Percentiles rank a stretch among this genome's conserved stretches.
These are phyloP conservation scores for Astropecten irregularis DNA, from an alignment of 53 echinoderm and acorn worm genomes.

Conservation along the genomic window DNA sequence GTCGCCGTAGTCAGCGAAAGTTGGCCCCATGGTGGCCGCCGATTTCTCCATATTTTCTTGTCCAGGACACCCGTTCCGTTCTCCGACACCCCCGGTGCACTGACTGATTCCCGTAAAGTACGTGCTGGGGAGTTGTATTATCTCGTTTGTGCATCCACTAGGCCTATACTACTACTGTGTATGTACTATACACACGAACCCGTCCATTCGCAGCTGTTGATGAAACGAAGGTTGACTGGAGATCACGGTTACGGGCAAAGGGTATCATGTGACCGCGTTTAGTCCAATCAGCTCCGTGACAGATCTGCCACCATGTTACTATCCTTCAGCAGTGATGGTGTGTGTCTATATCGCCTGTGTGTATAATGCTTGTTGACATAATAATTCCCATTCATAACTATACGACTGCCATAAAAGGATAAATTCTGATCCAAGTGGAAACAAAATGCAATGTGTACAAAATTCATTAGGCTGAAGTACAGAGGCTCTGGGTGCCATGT, in stretches of 20 bases:
- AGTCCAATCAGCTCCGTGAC: constrained; percentile 21
- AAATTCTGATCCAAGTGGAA: not conserved
- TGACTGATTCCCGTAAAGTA: constrained; percentile 29
- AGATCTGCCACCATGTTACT: constrained; percentile 31
- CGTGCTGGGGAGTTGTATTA: constrained; percentile 31
- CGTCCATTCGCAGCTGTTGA: constrained; percentile 25
- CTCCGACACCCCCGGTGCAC: constrained; percentile 17
- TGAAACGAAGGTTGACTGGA: constrained; percentile 11
- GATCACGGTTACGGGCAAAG: constrained; percentile 24
- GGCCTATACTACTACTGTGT: too few relatives aligned
- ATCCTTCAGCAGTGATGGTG: constrained; percentile 13
- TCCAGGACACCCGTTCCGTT: too few relatives aligned
- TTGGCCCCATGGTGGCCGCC: constrained; percentile 64
- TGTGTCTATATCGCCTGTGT: not conserved
- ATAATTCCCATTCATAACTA: constrained; percentile 28
- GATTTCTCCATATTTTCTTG: constrained; percentile 81
- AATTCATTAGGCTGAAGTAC: too few relatives aligned
- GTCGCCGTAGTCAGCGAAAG: constrained; percentile 80
- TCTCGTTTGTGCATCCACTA: not conserved
- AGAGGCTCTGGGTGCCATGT: too few relatives aligned
- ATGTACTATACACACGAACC: too few relatives aligned
- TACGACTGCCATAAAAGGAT: constrained; percentile 32
- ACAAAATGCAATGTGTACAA: not conserved
- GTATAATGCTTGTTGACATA: constrained; percentile 34
- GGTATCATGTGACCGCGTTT: constrained; percentile 21